These are phyloP conservation scores for Acanthococcus lagerstroemiae DNA, from an alignment of 2,888 invertebrate species.

Conservation along the genomic window DNA sequence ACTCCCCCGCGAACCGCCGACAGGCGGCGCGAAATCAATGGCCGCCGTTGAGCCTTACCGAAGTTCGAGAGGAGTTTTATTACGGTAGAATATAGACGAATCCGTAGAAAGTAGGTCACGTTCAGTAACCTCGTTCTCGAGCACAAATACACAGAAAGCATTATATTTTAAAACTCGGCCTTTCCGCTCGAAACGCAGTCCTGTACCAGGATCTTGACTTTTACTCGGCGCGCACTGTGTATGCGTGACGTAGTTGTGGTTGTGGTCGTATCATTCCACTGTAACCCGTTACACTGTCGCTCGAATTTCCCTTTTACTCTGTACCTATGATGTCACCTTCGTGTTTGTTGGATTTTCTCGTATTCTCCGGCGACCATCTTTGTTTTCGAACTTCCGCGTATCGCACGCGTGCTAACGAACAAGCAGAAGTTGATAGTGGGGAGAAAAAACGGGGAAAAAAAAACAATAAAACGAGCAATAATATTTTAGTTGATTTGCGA, in stretches of 20 bases:
- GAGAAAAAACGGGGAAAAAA: no score
- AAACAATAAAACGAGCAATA: no score
- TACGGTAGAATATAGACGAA: no score
- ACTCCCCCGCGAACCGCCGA: background rate
- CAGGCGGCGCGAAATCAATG: background rate
- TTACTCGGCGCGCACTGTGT: no score
- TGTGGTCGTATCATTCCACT: background rate
- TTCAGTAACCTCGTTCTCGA: background rate
- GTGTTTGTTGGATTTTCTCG: background rate
- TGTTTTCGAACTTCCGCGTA: no score
- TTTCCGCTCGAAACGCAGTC: background rate
- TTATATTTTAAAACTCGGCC: background rate
- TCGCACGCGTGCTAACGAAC: no score
- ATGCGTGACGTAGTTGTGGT: no score
- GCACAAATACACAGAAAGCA: background rate
- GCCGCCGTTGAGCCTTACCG: background rate
- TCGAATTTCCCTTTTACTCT: background rate
- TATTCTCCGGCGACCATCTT: background rate
- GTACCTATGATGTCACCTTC: background rate
- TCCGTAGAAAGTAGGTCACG: background rate
- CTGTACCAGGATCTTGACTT: background rate
- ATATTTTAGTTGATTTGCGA: no score
- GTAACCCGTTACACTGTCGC: no score
- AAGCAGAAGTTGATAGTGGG: no score
- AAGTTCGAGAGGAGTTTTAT: no score